phyloP scores from a whole-genome alignment of 2,888 invertebrate species.

The Drosophila conformis region DNA sequence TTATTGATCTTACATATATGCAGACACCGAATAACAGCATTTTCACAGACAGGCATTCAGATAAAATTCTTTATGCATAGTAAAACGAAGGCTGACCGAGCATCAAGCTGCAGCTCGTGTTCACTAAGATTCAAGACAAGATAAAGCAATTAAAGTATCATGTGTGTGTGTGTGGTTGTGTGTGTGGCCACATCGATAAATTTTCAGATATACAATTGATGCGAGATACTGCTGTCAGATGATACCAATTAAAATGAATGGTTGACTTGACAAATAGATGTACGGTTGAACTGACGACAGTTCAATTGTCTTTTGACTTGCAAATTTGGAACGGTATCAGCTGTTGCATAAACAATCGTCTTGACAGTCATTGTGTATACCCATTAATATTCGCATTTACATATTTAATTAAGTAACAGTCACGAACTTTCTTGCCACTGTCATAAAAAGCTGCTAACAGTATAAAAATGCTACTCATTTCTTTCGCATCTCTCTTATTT shows the following conservation, averaged over 20 bases:
- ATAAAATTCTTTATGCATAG: not conserved
- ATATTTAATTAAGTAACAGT: constrained; percentile 67
- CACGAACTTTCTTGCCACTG: constrained; percentile 23
- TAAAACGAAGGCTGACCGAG: constrained; percentile 22
- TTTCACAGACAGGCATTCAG: constrained; percentile 2
- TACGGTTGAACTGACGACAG: constrained; percentile 22
- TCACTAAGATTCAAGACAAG: constrained; percentile 33
- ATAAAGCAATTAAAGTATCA: constrained; percentile 61
- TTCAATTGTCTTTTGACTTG: constrained; percentile 26
- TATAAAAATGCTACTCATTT: constrained; percentile 17
- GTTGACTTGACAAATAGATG: constrained; percentile 29
- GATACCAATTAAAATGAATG: constrained; percentile 68
- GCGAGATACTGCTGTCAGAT: constrained; percentile 49
- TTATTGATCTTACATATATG: constrained; percentile 42
- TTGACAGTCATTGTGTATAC: constrained; percentile 4
- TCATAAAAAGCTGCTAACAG: constrained; percentile 38
- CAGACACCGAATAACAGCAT: not conserved
- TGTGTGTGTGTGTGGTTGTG: constrained; percentile 7
- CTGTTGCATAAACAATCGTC: constrained; percentile 23
- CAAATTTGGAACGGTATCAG: constrained; percentile 27
- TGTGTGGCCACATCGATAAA: constrained; percentile 23
- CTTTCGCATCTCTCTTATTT: constrained; percentile 36
- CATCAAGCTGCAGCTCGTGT: constrained; percentile 19
- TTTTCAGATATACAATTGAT: constrained; percentile 48
- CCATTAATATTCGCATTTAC: constrained; percentile 59